Base-by-base conservation (phyloP, 2,113 vertebrate genomes). In the Neofelis nebulosa region DNA sequence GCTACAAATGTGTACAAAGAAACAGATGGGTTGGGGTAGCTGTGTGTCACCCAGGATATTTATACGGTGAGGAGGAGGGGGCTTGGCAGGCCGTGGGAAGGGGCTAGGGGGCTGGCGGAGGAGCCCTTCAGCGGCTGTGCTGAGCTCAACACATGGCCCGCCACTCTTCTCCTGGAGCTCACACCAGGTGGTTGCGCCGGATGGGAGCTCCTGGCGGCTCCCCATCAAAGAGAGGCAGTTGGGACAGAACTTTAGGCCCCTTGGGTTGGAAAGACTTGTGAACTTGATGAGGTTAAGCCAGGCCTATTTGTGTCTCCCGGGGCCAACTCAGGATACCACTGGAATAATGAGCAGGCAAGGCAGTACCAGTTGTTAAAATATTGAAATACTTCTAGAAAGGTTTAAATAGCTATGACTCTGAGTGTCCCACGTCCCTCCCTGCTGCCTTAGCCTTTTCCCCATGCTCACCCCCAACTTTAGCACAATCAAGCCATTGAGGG, bases 1-100 rank as follows among this genome's bases (percentile, higher is more conserved):
- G 98, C 98, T 99, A 99, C 98, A 99, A 98, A 99, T 99, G 99
- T 99, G 98, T 99, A 98, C 98, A 98, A 98, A 99, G 99, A 99
- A 99, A 98, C 99, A 99, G 99, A 99, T 99, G 99, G 99, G 98
- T 95, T 95, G 95, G 97, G 98, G 99, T 98, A 98, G 98, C 98
- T 86, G 94, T 98, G 99, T 98, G 98, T 98, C 98, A 99, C 97
- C 97, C 91, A 94, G 50, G 98, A 98, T 98, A 98, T 98, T 98
- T 99, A 98, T 97, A 97, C 0, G 21, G 80, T 7, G 63, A 95
- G 87, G 95, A 78, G 97, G 98, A 97, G 97, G 97, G 96, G 98
- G 98, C 83, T 91, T 83, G 98, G 97, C 19, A 19, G 6, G 38
- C 0, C 0, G 78, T 15, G 6, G 61, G 91, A n/a, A 85, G 90